A percentile compares a stretch with the other conserved stretches of the same genome.
phyloP scores from a whole-genome alignment of 1,140 invertebrate genomes.

The Plutomurus gul region DNA sequence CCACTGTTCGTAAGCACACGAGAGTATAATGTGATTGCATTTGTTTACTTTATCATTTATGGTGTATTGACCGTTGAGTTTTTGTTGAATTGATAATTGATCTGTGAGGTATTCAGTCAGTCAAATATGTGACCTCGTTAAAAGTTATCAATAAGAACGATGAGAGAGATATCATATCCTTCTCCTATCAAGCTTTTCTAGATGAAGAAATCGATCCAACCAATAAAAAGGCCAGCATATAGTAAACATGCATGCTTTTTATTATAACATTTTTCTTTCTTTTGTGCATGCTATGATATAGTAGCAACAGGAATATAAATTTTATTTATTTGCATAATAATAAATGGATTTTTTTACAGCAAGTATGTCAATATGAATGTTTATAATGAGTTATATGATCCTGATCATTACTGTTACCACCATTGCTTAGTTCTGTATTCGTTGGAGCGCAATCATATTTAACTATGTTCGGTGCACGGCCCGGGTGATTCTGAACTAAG shows the following conservation, averaged over 20 bases:
- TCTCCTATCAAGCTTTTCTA: conserved; percentile 18
- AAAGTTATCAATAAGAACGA: neutral
- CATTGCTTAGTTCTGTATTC: too few species aligned
- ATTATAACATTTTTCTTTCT: neutral
- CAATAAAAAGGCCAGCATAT: neutral
- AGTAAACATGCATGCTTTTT: neutral
- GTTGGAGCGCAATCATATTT: too few species aligned
- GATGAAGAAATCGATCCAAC: neutral
- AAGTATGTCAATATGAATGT: too few species aligned
- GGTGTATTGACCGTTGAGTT: neutral
- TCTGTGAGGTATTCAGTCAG: neutral
- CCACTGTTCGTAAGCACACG: neutral
- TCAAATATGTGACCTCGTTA: conserved; percentile 4
- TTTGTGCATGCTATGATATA: too few species aligned
- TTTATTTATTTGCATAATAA: too few species aligned
- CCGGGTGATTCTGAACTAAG: too few species aligned
- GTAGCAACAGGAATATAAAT: too few species aligned
- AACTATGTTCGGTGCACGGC: too few species aligned
- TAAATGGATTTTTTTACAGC: too few species aligned
- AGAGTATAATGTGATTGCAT: too few species aligned
- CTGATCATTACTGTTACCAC: too few species aligned
- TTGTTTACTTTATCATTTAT: neutral
- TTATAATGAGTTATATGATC: too few species aligned
- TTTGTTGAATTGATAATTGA: neutral
- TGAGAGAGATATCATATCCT: neutral